Evolutionary conservation across 2,797 vertebrate genomes (phyloP).

Genomic region (Poecilia gillii): DNA sequence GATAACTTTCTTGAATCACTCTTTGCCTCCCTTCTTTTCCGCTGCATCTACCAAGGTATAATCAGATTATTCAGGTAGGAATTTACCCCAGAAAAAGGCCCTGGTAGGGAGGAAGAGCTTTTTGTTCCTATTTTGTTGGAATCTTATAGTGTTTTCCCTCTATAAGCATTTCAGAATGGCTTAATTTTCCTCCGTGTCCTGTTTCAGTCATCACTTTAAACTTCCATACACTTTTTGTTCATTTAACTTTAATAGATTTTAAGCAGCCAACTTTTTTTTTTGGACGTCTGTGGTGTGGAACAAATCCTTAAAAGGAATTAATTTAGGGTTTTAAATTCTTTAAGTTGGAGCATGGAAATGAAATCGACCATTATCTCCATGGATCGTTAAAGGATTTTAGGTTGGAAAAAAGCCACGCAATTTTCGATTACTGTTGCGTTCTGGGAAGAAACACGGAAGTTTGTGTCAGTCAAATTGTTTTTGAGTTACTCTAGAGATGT

Average conservation of each 20-base stretch:
- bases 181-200: background rate
- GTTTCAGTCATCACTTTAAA: background rate
- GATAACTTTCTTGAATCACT: background rate
- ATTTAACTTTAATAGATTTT: constrained; percentile 3
- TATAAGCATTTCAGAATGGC: background rate
- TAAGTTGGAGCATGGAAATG: background rate
- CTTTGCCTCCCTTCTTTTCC: background rate
- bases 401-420: background rate
- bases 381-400: background rate
- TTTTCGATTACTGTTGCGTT: background rate
- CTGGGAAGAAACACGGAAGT: background rate
- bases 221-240: background rate
- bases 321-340: constrained; percentile 2
- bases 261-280: background rate
- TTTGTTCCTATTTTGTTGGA: background rate
- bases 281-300: background rate
- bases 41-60: background rate
- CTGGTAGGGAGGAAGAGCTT: background rate
- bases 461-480: background rate
- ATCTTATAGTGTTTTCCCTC: background rate
- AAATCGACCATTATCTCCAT: background rate
- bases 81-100: background rate
- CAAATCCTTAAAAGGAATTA: background rate
- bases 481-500: background rate
- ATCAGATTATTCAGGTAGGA: constrained; percentile 1